Percentiles rank a stretch among this genome's conserved stretches.
Evolutionary conservation across 1,140 invertebrate species (phyloP).

Genomic region (Archivesica marissinica): DNA sequence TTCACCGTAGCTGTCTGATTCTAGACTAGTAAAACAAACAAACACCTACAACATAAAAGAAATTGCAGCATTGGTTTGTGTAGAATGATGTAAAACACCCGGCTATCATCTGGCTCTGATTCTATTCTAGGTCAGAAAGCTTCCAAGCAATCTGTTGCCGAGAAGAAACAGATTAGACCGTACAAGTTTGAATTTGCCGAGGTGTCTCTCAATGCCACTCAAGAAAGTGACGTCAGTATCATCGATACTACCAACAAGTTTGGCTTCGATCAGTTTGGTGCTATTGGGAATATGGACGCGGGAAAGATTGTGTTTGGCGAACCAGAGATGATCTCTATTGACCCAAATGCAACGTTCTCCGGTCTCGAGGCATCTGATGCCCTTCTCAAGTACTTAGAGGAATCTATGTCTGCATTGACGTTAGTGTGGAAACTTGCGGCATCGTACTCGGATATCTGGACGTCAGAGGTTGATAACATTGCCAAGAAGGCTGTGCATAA

Average conservation of each 20-base stretch:
- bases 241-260: constrained; percentile 57
- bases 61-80: too few species aligned
- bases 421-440: constrained; percentile 80
- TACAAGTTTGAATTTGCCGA: constrained; percentile 76
- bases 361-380: constrained; percentile 59
- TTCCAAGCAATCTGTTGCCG: constrained; percentile 13
- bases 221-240: constrained; percentile 76
- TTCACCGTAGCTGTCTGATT: too few species aligned
- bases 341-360: constrained; percentile 62
- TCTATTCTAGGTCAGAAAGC: constrained; percentile 41
- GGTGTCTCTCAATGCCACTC: constrained; percentile 71
- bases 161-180: constrained; percentile 48
- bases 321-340: constrained; percentile 65
- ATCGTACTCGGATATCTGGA: constrained; percentile 77
- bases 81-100: too few species aligned
- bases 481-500: constrained; percentile 73
- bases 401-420: constrained; percentile 68
- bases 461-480: constrained; percentile 74
- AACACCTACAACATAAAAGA: too few species aligned
- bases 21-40: too few species aligned
- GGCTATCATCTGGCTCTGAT: too few species aligned
- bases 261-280: constrained; percentile 59
- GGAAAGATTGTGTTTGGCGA: constrained; percentile 82
- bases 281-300: constrained; percentile 68
- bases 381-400: constrained; percentile 68